These are phyloP conservation scores for Callorhinus ursinus DNA, from an alignment of 2,113 vertebrate species.

Conservation along the genomic window DNA sequence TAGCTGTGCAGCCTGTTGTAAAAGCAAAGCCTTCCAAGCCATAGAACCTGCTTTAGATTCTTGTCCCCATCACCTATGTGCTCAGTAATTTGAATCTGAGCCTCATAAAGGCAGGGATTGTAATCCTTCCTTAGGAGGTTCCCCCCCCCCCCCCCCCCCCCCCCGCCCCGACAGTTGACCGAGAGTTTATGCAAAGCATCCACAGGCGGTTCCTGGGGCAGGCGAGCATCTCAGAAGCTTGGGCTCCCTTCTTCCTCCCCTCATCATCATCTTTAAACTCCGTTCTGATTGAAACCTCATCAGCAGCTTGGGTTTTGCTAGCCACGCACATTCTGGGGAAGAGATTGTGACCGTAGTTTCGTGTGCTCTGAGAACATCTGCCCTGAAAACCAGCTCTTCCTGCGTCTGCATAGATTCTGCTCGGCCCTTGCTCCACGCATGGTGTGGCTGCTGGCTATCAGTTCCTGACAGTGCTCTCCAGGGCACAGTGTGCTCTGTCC, in stretches of 20 bases:
- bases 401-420: not conserved
- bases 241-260: not conserved
- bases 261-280: not conserved
- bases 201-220: not conserved
- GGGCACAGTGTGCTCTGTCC: not conserved
- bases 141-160: too few relatives aligned
- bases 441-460: too few relatives aligned
- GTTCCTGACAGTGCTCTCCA: not conserved
- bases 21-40: not conserved
- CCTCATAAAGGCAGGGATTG: not conserved
- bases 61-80: not conserved
- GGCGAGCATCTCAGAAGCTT: not conserved
- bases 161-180: not conserved
- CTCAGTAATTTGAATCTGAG: not conserved
- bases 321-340: accelerated
- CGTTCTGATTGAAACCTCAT: not conserved
- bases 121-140: too few relatives aligned
- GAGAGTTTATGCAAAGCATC: not conserved
- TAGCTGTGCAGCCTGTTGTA: not conserved
- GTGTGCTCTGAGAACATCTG: not conserved
- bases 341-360: not conserved
- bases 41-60: not conserved
- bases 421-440: accelerated
- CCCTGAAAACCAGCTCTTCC: accelerated
- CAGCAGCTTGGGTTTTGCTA: not conserved